Evolutionary conservation across 2,797 vertebrate species (phyloP).

Genomic region (Taenioides sp.): DNA sequence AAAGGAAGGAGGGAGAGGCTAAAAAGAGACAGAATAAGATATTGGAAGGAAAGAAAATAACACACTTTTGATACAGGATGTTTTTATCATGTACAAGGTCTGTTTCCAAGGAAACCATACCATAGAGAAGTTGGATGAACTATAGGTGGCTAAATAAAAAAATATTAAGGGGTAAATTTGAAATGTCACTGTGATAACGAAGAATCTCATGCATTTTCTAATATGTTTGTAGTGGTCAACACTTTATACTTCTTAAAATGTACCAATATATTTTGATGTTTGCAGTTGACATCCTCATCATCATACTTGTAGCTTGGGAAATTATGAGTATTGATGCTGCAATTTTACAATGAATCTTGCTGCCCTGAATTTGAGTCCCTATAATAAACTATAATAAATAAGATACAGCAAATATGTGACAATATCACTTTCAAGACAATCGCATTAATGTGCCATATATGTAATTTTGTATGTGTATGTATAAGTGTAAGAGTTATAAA

Average conservation of each 20-base stretch:
- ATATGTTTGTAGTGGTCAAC: neutral
- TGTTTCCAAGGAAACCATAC: conserved; percentile 77
- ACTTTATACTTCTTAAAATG: neutral
- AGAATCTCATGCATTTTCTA: too few relatives aligned
- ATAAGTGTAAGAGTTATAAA: too few relatives aligned
- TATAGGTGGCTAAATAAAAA: conserved; percentile 38
- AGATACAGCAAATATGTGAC: neutral
- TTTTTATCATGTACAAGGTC: conserved; percentile 39
- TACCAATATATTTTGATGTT: neutral
- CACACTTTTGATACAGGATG: conserved; percentile 54
- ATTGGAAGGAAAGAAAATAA: conserved; percentile 59
- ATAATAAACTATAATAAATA: neutral
- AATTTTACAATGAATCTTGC: too few relatives aligned
- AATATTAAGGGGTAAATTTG: neutral
- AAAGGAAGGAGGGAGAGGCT: conserved; percentile 35
- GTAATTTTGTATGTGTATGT: too few relatives aligned
- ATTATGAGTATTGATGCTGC: too few relatives aligned
- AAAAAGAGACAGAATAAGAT: conserved; percentile 40
- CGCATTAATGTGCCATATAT: too few relatives aligned
- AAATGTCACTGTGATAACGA: too few relatives aligned
- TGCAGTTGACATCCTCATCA: neutral
- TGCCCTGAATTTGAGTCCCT: too few relatives aligned
- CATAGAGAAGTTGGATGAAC: conserved; percentile 50
- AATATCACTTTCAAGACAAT: neutral
- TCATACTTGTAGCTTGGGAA: neutral